Percentiles rank a stretch among this genome's conserved stretches.
Conservation (phyloP, 2,797 vertebrate genomes). For the Botia kubotai region DNA sequence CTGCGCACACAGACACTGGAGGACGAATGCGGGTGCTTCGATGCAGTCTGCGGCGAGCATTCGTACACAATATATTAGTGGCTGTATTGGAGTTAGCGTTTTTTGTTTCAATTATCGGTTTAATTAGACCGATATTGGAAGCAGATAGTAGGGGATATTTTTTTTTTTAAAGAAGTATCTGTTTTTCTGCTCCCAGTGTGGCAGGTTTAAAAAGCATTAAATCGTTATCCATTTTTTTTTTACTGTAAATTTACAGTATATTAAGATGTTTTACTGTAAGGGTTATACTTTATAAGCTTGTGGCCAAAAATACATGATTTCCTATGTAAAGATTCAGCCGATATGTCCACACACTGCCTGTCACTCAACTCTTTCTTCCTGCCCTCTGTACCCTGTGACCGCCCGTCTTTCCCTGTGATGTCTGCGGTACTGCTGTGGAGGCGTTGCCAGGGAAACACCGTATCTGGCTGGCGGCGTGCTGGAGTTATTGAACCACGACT, state of each 20-base stretch:
- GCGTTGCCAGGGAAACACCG: conserved; percentile 93
- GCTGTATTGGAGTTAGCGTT: neutral
- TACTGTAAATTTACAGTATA: neutral
- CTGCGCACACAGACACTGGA: neutral
- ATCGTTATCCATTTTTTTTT: neutral
- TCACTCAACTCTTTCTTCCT: conserved; percentile 29
- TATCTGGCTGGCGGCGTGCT: conserved; percentile 94
- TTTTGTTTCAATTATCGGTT: neutral
- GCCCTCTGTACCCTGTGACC: conserved; percentile 33
- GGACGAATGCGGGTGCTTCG: neutral
- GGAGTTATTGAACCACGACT: conserved; percentile 98
- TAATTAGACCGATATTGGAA: too few relatives aligned
- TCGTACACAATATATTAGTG: neutral
- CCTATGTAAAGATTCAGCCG: conserved; percentile 8
- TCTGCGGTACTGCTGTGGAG: conserved; percentile 73
- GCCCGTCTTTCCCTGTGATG: conserved; percentile 76
- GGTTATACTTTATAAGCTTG: neutral
- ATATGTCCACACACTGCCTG: neutral
- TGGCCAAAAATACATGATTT: neutral
- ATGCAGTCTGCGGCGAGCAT: neutral
- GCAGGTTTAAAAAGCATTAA: too few relatives aligned
- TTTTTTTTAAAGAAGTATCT: too few relatives aligned
- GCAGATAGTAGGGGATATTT: too few relatives aligned
- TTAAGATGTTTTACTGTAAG: neutral
- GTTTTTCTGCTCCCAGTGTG: too few relatives aligned